Evolutionary conservation across 1,140 invertebrate genomes (phyloP), one percentile per base, ranked within the genome.

Genomic region (Helicoverpa zea): DNA sequence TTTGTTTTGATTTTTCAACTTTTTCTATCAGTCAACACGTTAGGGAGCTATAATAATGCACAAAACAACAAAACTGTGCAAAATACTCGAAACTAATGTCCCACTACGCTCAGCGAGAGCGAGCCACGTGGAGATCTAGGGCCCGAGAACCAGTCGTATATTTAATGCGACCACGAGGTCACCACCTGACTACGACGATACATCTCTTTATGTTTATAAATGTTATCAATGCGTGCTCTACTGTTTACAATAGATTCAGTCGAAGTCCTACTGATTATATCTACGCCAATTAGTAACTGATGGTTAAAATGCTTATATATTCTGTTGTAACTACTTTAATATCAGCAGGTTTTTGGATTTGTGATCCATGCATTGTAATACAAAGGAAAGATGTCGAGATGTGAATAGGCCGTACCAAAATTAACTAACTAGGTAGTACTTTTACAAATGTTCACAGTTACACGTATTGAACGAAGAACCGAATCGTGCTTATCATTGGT

Each of bases 91-190:
- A 35, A 35, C 35, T 3, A 7, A 35, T 5, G 35, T 3, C 35
- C 35, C 58, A 23, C 12, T 12, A 43, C 13, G 14, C 16, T n/a
- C n/a, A 11, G 13, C 23, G 16, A 2, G 0, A 9, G 29, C n/a
- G n/a, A n/a, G 75, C 80, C 88, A 88, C 87, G 87, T 87, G 89
- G 84, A 80, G 81, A 81, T 80, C 78, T 79, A 85, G 85, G 82
- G 86, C 82, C 84, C 79, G 70, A 83, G 82, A 61, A 81, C 79
- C 68, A 72, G 49, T 66, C 52, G 73, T 79, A 72, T 66, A 83
- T 83, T n/a, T 86, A 89, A 86, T 84, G 82, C 83, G 84, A 83
- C 64, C 86, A 88, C 88, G 84, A 89, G 86, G 87, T 87, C 86
- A 80, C 78, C 81, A 84, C 72, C 84, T 86, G 84, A 84, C 78